Conservation (phyloP, 2,797 vertebrate species). For the Rhabdophis nuchalis region DNA sequence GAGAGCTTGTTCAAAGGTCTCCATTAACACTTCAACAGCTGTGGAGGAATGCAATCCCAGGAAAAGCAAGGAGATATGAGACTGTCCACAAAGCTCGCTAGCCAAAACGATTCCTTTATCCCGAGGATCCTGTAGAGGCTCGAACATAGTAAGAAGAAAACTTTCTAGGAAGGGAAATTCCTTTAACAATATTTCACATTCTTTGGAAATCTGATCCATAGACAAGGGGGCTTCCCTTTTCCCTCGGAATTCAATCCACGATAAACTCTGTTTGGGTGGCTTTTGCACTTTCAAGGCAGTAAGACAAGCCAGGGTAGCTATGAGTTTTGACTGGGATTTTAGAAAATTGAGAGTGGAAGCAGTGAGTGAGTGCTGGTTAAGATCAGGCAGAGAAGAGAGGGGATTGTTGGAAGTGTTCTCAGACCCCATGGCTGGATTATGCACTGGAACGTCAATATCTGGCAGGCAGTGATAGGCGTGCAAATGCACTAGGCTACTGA, state of each 20-base stretch:
- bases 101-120: conserved; percentile 66
- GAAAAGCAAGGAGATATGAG: conserved; percentile 76
- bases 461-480: conserved; percentile 68
- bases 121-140: conserved; percentile 71
- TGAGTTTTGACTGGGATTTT: conserved; percentile 81
- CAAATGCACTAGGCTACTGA: conserved; percentile 73
- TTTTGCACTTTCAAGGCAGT: conserved; percentile 73
- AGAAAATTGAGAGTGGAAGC: conserved; percentile 85
- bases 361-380: conserved; percentile 78
- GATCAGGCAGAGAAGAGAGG: conserved; percentile 56
- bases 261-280: conserved; percentile 75
- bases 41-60: conserved; percentile 78
- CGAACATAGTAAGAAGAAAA: conserved; percentile 79
- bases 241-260: conserved; percentile 85
- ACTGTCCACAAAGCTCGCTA: conserved; percentile 76
- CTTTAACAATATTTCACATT: conserved; percentile 81
- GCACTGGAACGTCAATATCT: conserved; percentile 62
- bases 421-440: conserved; percentile 57
- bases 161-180: conserved; percentile 80
- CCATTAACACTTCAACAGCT: conserved; percentile 71
- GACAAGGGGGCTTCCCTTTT: conserved; percentile 82
- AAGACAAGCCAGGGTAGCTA: conserved; percentile 82
- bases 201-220: conserved; percentile 81
- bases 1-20: conserved; percentile 84
- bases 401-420: conserved; percentile 51